Percentiles rank a stretch among this genome's conserved stretches.
These are phyloP conservation scores for Periophthalmus magnuspinnatus DNA, from an alignment of 2,797 vertebrate genomes.

Conservation along the genomic window DNA sequence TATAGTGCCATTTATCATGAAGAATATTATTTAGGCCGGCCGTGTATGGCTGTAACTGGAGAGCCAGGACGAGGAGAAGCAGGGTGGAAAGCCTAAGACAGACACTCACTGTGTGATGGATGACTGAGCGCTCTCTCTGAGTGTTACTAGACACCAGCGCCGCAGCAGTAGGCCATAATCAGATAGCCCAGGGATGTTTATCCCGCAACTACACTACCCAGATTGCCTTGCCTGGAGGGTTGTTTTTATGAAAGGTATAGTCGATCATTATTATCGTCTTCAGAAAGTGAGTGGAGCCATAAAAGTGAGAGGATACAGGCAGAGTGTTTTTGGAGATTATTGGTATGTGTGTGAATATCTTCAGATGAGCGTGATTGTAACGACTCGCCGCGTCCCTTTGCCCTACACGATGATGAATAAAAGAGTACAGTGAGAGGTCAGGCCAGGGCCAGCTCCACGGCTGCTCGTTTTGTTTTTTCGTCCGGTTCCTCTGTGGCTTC, in stretches of 20 bases:
- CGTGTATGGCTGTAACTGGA: constrained; percentile 98
- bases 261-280: constrained; percentile 65
- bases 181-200: constrained; percentile 82
- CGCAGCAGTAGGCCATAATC: constrained; percentile 79
- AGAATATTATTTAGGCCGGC: constrained; percentile 99
- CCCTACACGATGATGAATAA: constrained; percentile 51
- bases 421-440: constrained; percentile 68
- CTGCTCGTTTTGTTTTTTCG: constrained; percentile 82
- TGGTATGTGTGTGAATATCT: constrained; percentile 21
- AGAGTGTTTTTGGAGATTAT: constrained; percentile 35
- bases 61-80: constrained; percentile 89
- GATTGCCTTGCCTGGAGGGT: constrained; percentile 72
- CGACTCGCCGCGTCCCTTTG: constrained; percentile 46
- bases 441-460: constrained; percentile 51
- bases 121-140: constrained; percentile 88
- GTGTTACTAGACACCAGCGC: constrained; percentile 87
- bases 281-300: constrained; percentile 54
- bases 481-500: constrained; percentile 72
- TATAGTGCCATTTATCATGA: constrained; percentile 97
- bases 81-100: constrained; percentile 84
- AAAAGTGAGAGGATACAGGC: constrained; percentile 26
- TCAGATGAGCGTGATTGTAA: constrained; percentile 37
- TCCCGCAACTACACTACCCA: constrained; percentile 74
- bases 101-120: constrained; percentile 87
- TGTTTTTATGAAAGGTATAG: constrained; percentile 65